phyloP scores from a whole-genome alignment of 2,113 vertebrate genomes.

The Anhinga anhinga region DNA sequence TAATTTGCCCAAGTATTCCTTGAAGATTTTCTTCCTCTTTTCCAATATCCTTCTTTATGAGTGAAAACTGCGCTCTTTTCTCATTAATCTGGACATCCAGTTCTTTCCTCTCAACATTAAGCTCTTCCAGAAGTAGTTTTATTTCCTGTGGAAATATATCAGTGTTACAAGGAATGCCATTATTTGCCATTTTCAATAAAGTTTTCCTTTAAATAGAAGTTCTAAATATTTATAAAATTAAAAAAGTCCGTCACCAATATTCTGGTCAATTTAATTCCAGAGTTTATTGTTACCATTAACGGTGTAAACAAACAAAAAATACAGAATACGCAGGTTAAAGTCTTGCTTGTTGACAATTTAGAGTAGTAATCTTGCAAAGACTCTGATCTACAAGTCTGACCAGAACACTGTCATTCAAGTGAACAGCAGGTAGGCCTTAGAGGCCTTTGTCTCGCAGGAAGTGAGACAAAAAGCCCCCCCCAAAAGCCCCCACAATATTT shows the following conservation, averaged over 20 bases:
- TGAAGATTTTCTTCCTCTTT: conserved; percentile 76
- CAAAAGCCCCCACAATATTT: not conserved
- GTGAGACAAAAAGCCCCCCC: not conserved
- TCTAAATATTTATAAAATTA: not conserved
- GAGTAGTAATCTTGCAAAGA: not conserved
- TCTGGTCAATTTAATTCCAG: not conserved
- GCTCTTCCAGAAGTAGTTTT: conserved; percentile 73
- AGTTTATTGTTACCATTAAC: not conserved
- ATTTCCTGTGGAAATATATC: conserved; percentile 71
- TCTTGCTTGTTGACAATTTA: not conserved
- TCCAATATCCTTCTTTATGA: conserved; percentile 74
- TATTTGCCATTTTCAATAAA: not conserved
- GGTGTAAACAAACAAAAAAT: not conserved
- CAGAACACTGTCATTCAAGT: not conserved
- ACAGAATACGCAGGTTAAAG: not conserved
- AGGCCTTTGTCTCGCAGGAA: not conserved
- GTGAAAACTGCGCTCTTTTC: conserved; percentile 70
- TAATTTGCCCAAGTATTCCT: conserved; percentile 65
- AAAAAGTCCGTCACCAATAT: not conserved
- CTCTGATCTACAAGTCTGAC: not conserved
- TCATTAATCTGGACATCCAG: conserved; percentile 78
- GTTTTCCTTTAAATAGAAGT: not conserved
- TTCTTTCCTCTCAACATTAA: conserved; percentile 78
- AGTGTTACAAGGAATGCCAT: not conserved
- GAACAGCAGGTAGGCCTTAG: not conserved